Evolutionary conservation across 2,113 vertebrate genomes (phyloP).

Genomic region (Limanda limanda): DNA sequence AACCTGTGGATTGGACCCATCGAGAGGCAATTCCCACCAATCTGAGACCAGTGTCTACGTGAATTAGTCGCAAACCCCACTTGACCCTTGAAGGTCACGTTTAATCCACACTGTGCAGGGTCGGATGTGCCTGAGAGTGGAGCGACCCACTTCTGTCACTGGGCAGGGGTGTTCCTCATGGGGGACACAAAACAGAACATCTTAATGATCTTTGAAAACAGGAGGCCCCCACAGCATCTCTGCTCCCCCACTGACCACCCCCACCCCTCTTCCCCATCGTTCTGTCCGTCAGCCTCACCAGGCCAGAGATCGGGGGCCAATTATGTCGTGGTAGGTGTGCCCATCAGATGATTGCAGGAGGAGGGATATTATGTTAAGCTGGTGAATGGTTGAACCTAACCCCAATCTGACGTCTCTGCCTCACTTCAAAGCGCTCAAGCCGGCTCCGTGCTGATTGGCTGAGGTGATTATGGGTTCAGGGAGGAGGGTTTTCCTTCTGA

Average conservation of each 20-base stretch:
- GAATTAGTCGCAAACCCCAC: constrained; percentile 79
- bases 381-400: constrained; percentile 71
- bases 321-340: constrained; percentile 73
- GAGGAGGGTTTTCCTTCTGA: constrained; percentile 45
- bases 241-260: not conserved
- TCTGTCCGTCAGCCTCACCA: not conserved
- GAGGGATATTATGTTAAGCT: constrained; percentile 79
- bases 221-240: constrained; percentile 49
- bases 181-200: constrained; percentile 77
- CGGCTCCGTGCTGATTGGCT: constrained; percentile 66
- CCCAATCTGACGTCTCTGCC: constrained; percentile 72
- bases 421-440: constrained; percentile 81
- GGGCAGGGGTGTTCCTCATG: constrained; percentile 47
- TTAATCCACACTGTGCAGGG: constrained; percentile 72
- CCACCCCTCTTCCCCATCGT: not conserved
- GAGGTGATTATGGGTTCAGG: constrained; percentile 64
- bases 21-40: constrained; percentile 69
- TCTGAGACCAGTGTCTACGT: constrained; percentile 67
- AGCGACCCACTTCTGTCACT: constrained; percentile 75
- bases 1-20: constrained; percentile 51
- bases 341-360: constrained; percentile 77
- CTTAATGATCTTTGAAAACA: constrained; percentile 76
- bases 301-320: constrained; percentile 72
- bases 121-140: constrained; percentile 73
- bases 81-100: constrained; percentile 78